Percentiles rank a stretch among this genome's conserved stretches.
Conservation (phyloP, 2,113 vertebrate species). For the Embiotoca jacksoni region DNA sequence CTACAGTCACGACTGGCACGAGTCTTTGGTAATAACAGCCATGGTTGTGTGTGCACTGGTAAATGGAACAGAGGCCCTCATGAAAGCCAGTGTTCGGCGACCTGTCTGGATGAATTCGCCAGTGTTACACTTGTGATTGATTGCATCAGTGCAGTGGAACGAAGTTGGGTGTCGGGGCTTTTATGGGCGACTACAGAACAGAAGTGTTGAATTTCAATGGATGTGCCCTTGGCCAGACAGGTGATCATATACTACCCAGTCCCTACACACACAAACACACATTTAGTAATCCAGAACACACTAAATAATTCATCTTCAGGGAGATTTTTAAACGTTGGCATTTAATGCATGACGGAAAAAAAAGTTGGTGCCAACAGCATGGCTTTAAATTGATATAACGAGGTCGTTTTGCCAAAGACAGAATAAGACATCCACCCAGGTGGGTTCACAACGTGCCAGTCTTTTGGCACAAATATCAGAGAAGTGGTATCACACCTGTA, state of each 20-base stretch:
- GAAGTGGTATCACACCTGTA: slow-evolving; percentile 70
- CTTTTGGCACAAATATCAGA: slow-evolving; percentile 51
- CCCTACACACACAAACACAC: slow-evolving; percentile 9
- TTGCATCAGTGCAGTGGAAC: slow-evolving; percentile 80
- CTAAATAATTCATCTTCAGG: too few relatives aligned
- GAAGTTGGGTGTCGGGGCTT: slow-evolving; percentile 73
- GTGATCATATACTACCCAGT: slow-evolving; percentile 55
- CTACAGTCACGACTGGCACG: background rate
- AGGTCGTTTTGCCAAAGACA: background rate
- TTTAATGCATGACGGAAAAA: too few relatives aligned
- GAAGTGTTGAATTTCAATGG: slow-evolving; percentile 77
- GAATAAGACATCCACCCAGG: slow-evolving; percentile 7
- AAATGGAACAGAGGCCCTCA: slow-evolving; percentile 19
- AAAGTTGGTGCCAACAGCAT: too few relatives aligned
- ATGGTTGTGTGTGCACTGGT: slow-evolving; percentile 10
- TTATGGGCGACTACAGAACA: slow-evolving; percentile 67
- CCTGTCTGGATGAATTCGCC: slow-evolving; percentile 43
- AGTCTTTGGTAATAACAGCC: background rate
- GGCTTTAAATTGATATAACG: too few relatives aligned
- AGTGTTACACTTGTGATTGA: slow-evolving; percentile 71
- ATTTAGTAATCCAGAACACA: background rate
- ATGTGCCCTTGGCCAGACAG: slow-evolving; percentile 76
- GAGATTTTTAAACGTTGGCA: too few relatives aligned
- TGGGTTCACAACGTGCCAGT: slow-evolving; percentile 30
- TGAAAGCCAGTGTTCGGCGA: slow-evolving; percentile 17